Evolutionary conservation across 2,113 vertebrate genomes (phyloP).

Genomic region (Eurystomus gularis): DNA sequence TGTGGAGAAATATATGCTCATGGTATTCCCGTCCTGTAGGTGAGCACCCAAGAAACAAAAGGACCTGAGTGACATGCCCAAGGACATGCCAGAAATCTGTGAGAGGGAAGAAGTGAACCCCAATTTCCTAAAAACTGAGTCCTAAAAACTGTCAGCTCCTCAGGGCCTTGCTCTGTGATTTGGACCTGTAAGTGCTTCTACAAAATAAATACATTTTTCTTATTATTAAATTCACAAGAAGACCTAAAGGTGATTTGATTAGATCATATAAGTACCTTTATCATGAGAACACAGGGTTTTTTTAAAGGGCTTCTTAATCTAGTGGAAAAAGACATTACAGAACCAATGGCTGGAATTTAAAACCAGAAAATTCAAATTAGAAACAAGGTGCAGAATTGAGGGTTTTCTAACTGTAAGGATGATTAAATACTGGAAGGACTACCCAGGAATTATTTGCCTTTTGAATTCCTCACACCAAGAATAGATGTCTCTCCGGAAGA

Average conservation of each 20-base stretch:
- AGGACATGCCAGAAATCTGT: not conserved
- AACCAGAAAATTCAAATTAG: constrained; percentile 46
- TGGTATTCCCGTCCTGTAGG: not conserved
- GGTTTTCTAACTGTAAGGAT: not conserved
- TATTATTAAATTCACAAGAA: not conserved
- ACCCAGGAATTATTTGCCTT: constrained; percentile 46
- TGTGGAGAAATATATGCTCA: not conserved
- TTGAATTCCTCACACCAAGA: constrained; percentile 18
- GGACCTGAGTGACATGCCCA: not conserved
- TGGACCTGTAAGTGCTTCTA: not conserved
- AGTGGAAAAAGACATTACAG: constrained; percentile 32
- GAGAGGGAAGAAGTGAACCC: not conserved
- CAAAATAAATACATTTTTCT: constrained; percentile 37
- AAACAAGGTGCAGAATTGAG: not conserved
- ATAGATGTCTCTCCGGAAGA: not conserved
- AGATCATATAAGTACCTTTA: constrained; percentile 25
- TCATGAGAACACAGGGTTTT: not conserved
- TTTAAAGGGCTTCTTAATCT: constrained; percentile 46
- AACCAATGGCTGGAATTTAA: constrained; percentile 26
- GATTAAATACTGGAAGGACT: constrained; percentile 40
- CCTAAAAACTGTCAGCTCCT: not conserved
- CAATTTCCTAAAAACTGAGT: not conserved
- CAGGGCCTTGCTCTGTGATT: not conserved
- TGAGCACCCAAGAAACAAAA: not conserved
- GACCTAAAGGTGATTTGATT: constrained; percentile 19